Conservation (phyloP, 2,888 invertebrate genomes). For the Halictus ligatus region DNA sequence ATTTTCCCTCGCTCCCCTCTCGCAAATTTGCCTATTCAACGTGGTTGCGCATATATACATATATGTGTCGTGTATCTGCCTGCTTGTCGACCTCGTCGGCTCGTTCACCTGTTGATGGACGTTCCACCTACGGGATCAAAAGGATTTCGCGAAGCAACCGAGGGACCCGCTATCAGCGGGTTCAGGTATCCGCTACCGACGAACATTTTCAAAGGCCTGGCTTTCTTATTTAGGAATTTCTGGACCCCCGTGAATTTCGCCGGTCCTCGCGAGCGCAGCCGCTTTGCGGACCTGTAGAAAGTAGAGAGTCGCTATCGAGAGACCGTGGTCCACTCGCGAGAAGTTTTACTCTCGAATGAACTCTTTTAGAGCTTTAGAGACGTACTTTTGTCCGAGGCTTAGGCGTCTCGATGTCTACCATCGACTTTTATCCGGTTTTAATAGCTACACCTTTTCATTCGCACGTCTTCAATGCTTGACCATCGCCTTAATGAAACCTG, state of each 20-base stretch:
- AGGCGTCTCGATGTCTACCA: neutral
- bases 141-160: constrained; percentile 56
- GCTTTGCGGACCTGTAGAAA: neutral
- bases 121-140: constrained; percentile 72
- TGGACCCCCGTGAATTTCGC: constrained; percentile 51
- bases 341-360: too few species aligned
- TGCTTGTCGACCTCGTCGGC: constrained; percentile 65
- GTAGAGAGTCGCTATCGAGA: too few species aligned
- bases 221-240: constrained; percentile 57
- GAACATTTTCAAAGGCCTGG: constrained; percentile 45
- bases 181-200: constrained; percentile 35
- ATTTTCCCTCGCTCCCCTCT: neutral
- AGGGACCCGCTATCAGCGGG: constrained; percentile 44
- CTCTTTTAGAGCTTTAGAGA: neutral
- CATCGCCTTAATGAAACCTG: neutral
- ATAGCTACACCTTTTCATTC: neutral
- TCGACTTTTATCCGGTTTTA: neutral
- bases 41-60: constrained; percentile 19
- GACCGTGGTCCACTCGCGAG: neutral
- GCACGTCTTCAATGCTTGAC: neutral
- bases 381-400: neutral
- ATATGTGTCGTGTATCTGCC: constrained; percentile 61
- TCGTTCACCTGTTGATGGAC: constrained; percentile 82
- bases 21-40: constrained; percentile 70
- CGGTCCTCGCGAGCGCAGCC: constrained; percentile 9